These are phyloP conservation scores for Suricata suricatta DNA, from an alignment of 2,113 vertebrate species.

Conservation along the genomic window DNA sequence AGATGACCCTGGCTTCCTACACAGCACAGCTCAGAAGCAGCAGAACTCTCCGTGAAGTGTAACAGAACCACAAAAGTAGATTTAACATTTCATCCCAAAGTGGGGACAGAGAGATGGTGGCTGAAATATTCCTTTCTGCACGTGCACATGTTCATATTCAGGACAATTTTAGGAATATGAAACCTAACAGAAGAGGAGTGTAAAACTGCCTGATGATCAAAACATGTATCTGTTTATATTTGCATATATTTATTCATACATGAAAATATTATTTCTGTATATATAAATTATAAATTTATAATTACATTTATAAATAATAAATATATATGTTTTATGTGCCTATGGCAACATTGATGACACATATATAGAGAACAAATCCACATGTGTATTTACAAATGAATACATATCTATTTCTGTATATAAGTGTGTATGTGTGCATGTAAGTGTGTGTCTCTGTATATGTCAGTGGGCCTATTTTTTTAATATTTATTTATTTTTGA, in stretches of 20 bases:
- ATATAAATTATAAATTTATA: neutral
- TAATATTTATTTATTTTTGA: too few species aligned
- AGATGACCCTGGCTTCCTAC: neutral
- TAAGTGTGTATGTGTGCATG: neutral
- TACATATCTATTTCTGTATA: neutral
- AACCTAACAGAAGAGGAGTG: neutral
- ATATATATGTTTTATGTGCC: neutral
- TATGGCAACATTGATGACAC: neutral
- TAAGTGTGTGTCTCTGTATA: neutral
- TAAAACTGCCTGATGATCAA: constrained; percentile 33
- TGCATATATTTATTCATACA: neutral
- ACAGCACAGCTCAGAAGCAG: neutral
- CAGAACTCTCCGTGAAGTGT: neutral
- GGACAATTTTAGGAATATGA: neutral
- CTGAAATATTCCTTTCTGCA: neutral
- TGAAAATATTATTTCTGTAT: neutral
- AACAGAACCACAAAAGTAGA: neutral
- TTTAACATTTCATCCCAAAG: neutral
- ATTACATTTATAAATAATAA: neutral
- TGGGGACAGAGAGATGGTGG: neutral
- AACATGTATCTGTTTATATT: neutral
- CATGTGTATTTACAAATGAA: neutral
- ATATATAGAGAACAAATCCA: neutral
- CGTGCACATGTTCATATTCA: neutral
- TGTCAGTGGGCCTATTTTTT: neutral